Evolutionary conservation across 2,113 vertebrate species (phyloP), one percentile per base, ranked within the genome.

Genomic region (Sakesphorus luctuosus): DNA sequence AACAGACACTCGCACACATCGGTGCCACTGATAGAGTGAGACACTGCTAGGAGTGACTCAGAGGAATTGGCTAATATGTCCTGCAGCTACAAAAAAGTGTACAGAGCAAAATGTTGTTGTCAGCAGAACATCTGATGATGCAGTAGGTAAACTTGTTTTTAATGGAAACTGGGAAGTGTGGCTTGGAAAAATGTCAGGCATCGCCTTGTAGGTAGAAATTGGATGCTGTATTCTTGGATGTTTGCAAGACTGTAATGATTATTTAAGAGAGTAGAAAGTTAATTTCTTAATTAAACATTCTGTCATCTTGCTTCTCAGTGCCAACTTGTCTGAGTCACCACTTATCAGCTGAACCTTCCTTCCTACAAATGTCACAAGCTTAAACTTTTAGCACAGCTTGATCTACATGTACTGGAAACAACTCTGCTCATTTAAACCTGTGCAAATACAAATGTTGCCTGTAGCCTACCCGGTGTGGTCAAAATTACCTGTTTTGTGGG

Each of bases 251-350:
- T 62, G 50, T 93, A 89, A 90, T 87, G 87, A 82, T 93, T 89
- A 84, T 88, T 95, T 95, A 94, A 95, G 87, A 84, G 69, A 92
- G 47, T 63, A 87, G 90, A 94, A 90, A 85, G 88, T 77, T 90
- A 93, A 94, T 87, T 90, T 84, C 66, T 87, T 97, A 95, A 97
- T 96, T 96, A 93, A 89, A 86, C 55, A 80, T 79, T 93, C 91
- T 89, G 73, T 97, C 88, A 91, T 76, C 69, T 87, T 79, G 47
- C 43, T 95, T 35, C 76, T 96, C 75, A 77, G 88, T 92, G 94
- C 79, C 96, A 94, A 56, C 78, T 81, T 90, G 21, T 87, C 85
- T 90, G 78, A 96, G 83, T 95, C 94, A 95, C 80, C 77, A 71
- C 72, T 87, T 81, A 86, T 12, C 87, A 97, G 91, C 86, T 44